phyloP scores from a whole-genome alignment of 2,113 vertebrate genomes.

The Glaucomys volans region DNA sequence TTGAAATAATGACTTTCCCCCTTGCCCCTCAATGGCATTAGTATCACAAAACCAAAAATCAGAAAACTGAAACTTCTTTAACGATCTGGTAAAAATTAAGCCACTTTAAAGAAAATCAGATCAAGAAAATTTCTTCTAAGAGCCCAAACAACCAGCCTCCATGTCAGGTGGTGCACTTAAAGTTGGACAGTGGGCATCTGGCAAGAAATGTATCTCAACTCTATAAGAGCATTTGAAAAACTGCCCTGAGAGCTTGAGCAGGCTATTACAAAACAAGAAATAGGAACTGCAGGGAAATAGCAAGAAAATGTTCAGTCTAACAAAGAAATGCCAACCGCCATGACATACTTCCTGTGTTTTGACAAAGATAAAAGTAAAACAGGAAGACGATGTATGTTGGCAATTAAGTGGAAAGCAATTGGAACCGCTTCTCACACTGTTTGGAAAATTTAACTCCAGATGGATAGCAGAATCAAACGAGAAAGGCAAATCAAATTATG shows the following conservation, averaged over 20 bases:
- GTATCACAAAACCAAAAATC: neutral
- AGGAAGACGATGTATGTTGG: neutral
- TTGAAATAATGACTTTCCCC: neutral
- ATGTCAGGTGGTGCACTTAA: neutral
- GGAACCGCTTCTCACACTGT: neutral
- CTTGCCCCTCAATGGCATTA: neutral
- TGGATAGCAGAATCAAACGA: constrained; percentile 10
- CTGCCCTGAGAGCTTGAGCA: neutral
- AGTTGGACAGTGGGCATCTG: too few relatives aligned
- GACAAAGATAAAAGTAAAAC: constrained; percentile 1
- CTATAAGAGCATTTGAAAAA: neutral
- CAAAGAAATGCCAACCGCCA: neutral
- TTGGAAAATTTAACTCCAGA: neutral
- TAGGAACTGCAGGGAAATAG: neutral
- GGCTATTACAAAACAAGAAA: neutral
- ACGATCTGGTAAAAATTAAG: neutral
- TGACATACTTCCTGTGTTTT: neutral
- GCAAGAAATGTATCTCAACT: accelerated
- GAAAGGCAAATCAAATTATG: neutral
- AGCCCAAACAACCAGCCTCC: neutral
- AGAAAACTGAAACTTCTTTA: neutral
- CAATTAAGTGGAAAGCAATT: neutral
- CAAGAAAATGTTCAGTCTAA: neutral
- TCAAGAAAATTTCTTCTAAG: neutral
- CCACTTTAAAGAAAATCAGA: neutral